These are phyloP conservation scores for Catostomus latipinnis DNA, from an alignment of 2,797 vertebrate genomes.

Conservation along the genomic window DNA sequence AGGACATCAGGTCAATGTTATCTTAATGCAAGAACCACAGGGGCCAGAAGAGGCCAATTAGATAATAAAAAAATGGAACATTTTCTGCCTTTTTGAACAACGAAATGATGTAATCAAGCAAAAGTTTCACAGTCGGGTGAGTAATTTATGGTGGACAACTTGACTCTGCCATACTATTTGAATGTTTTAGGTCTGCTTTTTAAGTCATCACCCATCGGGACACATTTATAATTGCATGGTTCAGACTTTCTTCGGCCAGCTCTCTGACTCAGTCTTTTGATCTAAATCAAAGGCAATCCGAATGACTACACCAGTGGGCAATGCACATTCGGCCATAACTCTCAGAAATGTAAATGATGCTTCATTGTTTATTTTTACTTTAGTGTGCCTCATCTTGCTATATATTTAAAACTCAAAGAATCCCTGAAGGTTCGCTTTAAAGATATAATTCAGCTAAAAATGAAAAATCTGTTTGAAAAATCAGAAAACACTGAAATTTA, in stretches of 20 bases:
- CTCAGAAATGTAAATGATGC: conserved; percentile 43
- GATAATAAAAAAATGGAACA: conserved; percentile 10
- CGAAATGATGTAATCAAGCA: conserved; percentile 28
- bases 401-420: conserved; percentile 13
- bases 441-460: background rate
- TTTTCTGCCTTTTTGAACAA: background rate
- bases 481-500: background rate
- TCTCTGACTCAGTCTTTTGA: conserved; percentile 35
- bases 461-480: too few relatives aligned
- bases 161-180: conserved; percentile 1
- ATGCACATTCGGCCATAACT: background rate
- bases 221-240: conserved; percentile 24
- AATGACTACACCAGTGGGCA: conserved; percentile 10
- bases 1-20: background rate
- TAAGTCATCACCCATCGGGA: conserved; percentile 27
- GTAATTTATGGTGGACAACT: conserved; percentile 4
- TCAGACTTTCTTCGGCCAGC: conserved; percentile 8
- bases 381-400: background rate
- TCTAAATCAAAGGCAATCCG: conserved; percentile 40
- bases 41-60: conserved; percentile 7
- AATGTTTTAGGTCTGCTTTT: conserved; percentile 18
- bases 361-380: conserved; percentile 42
- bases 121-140: background rate
- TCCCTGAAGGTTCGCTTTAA: background rate
- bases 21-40: background rate